These are phyloP conservation scores for Typhlomys cinereus DNA, from an alignment of 2,113 vertebrate genomes.

Conservation along the genomic window DNA sequence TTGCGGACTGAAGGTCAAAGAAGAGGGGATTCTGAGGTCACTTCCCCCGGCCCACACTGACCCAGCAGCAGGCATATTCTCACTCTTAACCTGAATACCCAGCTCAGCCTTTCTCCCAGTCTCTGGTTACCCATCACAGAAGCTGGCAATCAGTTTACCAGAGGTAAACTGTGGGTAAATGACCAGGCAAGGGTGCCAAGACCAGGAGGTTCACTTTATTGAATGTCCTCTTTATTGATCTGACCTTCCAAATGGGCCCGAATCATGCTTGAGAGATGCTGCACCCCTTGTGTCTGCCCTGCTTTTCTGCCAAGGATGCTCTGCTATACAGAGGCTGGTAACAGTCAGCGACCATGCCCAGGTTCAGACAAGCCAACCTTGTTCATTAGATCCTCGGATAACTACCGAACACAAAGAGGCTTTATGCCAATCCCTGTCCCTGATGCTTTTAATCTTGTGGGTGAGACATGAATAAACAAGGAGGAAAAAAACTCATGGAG, in stretches of 20 bases:
- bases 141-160: neutral
- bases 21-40: neutral
- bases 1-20: neutral
- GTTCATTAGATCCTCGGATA: neutral
- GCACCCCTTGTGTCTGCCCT: neutral
- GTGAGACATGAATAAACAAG: neutral
- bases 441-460: conserved; percentile 10
- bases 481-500: neutral
- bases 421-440: conserved; percentile 29
- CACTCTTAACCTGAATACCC: neutral
- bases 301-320: conserved; percentile 30
- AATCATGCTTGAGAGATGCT: neutral
- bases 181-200: neutral
- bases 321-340: neutral
- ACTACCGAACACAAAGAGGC: conserved; percentile 40
- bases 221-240: conserved; percentile 17
- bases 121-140: neutral
- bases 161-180: neutral
- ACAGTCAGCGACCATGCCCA: neutral
- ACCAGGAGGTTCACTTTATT: too few relatives aligned
- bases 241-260: neutral
- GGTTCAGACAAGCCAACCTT: conserved; percentile 45
- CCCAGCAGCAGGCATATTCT: neutral
- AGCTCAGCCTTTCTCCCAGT: neutral
- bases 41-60: neutral